phyloP scores from a whole-genome alignment of 2,888 invertebrate genomes.

The Cremastinae sp. region DNA sequence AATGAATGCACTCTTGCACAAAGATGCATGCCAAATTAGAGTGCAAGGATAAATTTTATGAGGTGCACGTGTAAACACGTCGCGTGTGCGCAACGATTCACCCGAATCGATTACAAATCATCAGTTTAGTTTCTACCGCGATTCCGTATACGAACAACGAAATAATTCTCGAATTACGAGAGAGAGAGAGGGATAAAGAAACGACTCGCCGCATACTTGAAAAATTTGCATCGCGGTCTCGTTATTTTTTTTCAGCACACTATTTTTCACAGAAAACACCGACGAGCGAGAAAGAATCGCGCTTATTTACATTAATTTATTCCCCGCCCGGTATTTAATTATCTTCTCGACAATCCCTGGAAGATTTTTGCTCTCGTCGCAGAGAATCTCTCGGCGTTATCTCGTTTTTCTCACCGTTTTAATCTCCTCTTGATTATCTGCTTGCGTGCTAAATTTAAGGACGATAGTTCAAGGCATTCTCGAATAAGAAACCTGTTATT shows the following conservation, averaged over 20 bases:
- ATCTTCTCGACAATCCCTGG: neutral
- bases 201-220: neutral
- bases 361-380: neutral
- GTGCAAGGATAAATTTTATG: slow-evolving; percentile 47
- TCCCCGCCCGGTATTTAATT: neutral
- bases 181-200: neutral
- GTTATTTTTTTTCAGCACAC: neutral
- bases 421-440: slow-evolving; percentile 15
- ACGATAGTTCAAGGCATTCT: slow-evolving; percentile 33
- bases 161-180: slow-evolving; percentile 16
- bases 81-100: slow-evolving; percentile 40
- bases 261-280: neutral
- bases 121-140: slow-evolving; percentile 24
- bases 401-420: slow-evolving; percentile 3
- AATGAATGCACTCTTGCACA: slow-evolving; percentile 14
- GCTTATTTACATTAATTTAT: neutral
- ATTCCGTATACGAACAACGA: slow-evolving; percentile 19
- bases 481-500: slow-evolving; percentile 26
- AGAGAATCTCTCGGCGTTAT: neutral
- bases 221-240: neutral
- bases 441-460: slow-evolving; percentile 31
- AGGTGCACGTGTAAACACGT: slow-evolving; percentile 46
- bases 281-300: neutral
- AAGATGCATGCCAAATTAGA: neutral
- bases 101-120: slow-evolving; percentile 45